Percentiles rank a stretch among this genome's conserved stretches.
These are phyloP conservation scores for Pomacea maculata DNA, from an alignment of 1,140 invertebrate species.

Conservation along the genomic window DNA sequence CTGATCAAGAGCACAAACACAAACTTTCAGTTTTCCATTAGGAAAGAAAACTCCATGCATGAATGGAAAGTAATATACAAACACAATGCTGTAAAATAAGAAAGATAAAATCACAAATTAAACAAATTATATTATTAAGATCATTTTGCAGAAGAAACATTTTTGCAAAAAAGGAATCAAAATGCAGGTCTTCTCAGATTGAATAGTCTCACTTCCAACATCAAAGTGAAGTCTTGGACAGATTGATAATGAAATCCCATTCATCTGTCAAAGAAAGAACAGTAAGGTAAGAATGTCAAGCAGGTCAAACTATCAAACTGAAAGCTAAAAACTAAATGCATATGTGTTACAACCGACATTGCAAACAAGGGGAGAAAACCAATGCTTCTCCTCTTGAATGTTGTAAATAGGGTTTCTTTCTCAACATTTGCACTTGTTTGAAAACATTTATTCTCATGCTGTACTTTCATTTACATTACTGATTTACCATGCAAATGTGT, in stretches of 20 bases:
- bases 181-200: neutral
- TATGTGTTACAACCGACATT: neutral
- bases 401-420: neutral
- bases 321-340: neutral
- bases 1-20: too few species aligned
- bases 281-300: neutral
- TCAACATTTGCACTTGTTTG: neutral
- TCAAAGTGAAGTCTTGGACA: conserved; percentile 16
- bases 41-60: neutral
- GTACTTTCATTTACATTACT: too few species aligned
- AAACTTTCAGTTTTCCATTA: too few species aligned
- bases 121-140: neutral
- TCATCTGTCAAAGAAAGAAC: conserved; percentile 43
- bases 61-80: neutral
- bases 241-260: conserved; percentile 50
- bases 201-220: neutral
- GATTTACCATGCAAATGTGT: too few species aligned
- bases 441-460: neutral
- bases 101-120: neutral
- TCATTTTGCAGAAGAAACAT: neutral
- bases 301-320: too few species aligned
- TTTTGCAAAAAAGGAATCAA: neutral
- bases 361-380: neutral
- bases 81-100: neutral
- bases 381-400: neutral